A percentile compares a stretch with the other conserved stretches of the same genome.
phyloP scores from a whole-genome alignment of 2,113 vertebrate genomes.

The Deroptyus accipitrinus region DNA sequence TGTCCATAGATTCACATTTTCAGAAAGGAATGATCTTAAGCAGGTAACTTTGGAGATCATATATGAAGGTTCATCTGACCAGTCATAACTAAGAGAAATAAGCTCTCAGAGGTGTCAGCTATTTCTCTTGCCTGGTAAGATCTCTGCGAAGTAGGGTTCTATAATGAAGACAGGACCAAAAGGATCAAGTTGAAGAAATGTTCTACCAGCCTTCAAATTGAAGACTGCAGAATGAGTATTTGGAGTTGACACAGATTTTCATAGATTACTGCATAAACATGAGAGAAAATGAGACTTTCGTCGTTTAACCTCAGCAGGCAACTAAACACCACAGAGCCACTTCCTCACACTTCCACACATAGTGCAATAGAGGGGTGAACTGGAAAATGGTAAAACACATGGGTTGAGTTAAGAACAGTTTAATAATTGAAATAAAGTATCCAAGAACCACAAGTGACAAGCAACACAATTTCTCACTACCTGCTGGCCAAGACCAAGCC shows the following conservation, averaged over 20 bases:
- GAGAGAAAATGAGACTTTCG: not conserved
- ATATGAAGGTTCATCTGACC: not conserved
- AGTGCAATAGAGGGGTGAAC: not conserved
- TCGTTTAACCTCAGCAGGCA: not conserved
- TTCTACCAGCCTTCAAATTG: not conserved
- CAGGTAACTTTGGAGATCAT: not conserved
- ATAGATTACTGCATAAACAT: not conserved
- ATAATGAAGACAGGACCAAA: not conserved
- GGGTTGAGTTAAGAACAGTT: not conserved
- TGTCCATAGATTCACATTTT: not conserved
- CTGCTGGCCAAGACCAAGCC: not conserved
- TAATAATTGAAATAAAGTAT: not conserved
- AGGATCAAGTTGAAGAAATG: not conserved
- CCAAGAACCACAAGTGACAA: not conserved
- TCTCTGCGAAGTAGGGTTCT: not conserved
- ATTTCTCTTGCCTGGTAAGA: not conserved
- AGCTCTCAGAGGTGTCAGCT: not conserved
- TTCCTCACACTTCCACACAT: not conserved
- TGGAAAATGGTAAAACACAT: not conserved
- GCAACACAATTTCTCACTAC: not conserved
- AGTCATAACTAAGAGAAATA: not conserved
- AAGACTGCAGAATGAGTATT: not conserved
- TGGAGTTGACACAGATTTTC: not conserved
- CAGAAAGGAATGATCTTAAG: not conserved
- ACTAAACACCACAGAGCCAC: not conserved